Conservation (phyloP, 2,797 vertebrate species). For the Myotis vivesi region DNA sequence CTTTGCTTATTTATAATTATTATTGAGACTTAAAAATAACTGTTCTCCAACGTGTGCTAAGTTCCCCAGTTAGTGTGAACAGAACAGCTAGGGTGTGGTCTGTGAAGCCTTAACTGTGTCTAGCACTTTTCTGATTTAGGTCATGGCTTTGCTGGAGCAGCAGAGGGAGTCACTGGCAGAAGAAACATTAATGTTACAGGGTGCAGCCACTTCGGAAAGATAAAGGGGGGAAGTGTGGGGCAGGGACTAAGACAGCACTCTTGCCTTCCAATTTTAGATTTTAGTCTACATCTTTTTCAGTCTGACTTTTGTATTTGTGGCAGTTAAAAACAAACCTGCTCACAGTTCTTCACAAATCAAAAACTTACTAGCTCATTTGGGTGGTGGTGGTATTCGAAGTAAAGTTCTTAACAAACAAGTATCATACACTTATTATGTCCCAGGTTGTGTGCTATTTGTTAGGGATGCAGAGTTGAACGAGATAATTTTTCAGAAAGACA, state of each 20-base stretch:
- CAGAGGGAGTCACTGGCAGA: slow-evolving; percentile 73
- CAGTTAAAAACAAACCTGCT: background rate
- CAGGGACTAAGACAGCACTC: background rate
- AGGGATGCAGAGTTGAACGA: background rate
- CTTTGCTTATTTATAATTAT: slow-evolving; percentile 9
- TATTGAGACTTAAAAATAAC: slow-evolving; percentile 38
- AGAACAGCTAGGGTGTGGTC: background rate
- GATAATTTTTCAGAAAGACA: background rate
- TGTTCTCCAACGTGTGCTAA: background rate
- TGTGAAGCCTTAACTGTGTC: background rate
- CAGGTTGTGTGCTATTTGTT: background rate
- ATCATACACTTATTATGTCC: background rate
- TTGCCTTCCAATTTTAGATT: background rate
- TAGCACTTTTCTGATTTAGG: slow-evolving; percentile 59
- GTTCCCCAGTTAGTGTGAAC: background rate
- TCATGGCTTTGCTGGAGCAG: slow-evolving; percentile 66
- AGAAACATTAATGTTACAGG: slow-evolving; percentile 27
- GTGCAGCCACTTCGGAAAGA: slow-evolving; percentile 18
- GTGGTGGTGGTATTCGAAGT: background rate
- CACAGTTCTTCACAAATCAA: background rate
- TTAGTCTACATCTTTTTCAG: background rate
- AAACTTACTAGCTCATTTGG: background rate
- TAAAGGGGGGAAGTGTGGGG: background rate
- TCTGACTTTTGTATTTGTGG: background rate
- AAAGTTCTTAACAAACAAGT: background rate